These are phyloP conservation scores for Pomacea canaliculata DNA, from an alignment of 2,888 invertebrate species.

Conservation along the genomic window DNA sequence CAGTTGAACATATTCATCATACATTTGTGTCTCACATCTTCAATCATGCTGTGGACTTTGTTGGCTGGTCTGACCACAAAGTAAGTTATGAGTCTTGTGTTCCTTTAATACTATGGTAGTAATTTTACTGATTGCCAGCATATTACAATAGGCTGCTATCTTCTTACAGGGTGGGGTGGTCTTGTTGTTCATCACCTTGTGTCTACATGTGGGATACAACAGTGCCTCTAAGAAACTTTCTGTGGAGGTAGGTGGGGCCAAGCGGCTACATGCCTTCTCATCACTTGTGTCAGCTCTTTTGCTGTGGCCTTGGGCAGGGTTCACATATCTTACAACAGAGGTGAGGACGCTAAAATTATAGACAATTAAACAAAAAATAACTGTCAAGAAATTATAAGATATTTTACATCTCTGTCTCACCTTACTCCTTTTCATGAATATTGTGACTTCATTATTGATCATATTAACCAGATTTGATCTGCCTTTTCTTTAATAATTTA, in stretches of 20 bases:
- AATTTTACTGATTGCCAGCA: neutral
- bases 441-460: neutral
- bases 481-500: neutral
- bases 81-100: constrained; percentile 44
- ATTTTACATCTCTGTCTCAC: neutral
- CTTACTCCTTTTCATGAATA: neutral
- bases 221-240: constrained; percentile 70
- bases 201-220: constrained; percentile 70
- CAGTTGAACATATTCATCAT: constrained; percentile 69
- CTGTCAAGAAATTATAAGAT: too few species aligned
- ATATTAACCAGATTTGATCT: neutral
- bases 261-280: constrained; percentile 72
- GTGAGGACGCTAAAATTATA: constrained; percentile 42
- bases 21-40: constrained; percentile 71
- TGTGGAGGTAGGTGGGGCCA: constrained; percentile 73
- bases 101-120: too few species aligned
- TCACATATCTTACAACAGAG: constrained; percentile 69
- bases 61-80: constrained; percentile 74
- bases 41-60: constrained; percentile 71
- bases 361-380: too few species aligned
- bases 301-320: constrained; percentile 70
- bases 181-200: constrained; percentile 70
- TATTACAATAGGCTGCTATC: neutral
- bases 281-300: constrained; percentile 69
- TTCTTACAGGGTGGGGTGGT: constrained; percentile 72